Evolutionary conservation across 2,888 invertebrate species (phyloP).

Genomic region (Drosophila limbata): DNA sequence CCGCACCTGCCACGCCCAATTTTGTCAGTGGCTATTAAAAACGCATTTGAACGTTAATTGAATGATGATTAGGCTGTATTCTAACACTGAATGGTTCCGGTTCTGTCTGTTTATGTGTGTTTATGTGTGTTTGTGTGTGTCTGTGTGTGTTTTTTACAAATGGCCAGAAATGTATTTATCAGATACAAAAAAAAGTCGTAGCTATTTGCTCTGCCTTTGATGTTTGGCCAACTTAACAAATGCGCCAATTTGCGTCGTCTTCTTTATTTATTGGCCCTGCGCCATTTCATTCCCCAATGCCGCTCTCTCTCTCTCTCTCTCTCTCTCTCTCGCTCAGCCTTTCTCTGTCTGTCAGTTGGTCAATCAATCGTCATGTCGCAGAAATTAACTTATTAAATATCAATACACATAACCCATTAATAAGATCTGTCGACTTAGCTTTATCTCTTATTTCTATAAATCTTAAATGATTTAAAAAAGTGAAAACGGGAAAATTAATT

Average conservation of each 20-base stretch:
- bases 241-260: slow-evolving; percentile 47
- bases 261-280: slow-evolving; percentile 43
- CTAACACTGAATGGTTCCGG: slow-evolving; percentile 38
- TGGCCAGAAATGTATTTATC: slow-evolving; percentile 23
- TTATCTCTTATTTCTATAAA: slow-evolving; percentile 3
- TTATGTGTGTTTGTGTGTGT: not conserved
- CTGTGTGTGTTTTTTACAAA: not conserved
- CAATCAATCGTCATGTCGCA: slow-evolving; percentile 26
- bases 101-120: not conserved
- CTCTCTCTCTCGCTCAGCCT: slow-evolving; percentile 9
- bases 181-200: slow-evolving; percentile 18
- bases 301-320: slow-evolving; percentile 20
- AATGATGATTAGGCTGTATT: slow-evolving; percentile 42
- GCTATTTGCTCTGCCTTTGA: slow-evolving; percentile 33
- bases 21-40: slow-evolving; percentile 56
- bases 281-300: slow-evolving; percentile 35
- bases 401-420: slow-evolving; percentile 13
- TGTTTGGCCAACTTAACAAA: slow-evolving; percentile 57
- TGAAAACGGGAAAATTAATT: too few relatives aligned
- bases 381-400: slow-evolving; percentile 27
- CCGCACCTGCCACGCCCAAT: slow-evolving; percentile 24
- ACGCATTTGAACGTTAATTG: slow-evolving; percentile 59
- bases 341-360: slow-evolving; percentile 25
- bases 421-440: slow-evolving; percentile 8
- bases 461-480: not conserved